phyloP scores from a whole-genome alignment of 1,140 invertebrate genomes.

The Drosophila kikkawai region DNA sequence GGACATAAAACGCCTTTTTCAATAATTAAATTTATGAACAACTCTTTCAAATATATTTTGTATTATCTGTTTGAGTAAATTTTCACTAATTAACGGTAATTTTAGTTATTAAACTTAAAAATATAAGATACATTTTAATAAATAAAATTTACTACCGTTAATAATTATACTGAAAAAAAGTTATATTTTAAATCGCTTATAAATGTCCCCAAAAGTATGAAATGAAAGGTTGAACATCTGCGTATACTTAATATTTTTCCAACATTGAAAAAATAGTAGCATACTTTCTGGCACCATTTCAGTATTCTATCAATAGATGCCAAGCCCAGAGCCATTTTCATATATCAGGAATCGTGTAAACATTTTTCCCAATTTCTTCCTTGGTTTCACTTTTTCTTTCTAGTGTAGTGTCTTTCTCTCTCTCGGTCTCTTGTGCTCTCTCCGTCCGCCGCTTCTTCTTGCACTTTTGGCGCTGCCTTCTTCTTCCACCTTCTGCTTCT shows the following conservation, averaged over 20 bases:
- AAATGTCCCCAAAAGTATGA: neutral
- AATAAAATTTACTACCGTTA: too few species aligned
- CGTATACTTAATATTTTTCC: neutral
- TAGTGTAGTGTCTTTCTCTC: slow-evolving; percentile 30
- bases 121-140: too few species aligned
- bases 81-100: too few species aligned
- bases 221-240: neutral
- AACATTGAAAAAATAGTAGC: neutral
- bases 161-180: neutral
- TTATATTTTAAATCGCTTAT: neutral
- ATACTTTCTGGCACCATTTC: neutral
- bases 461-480: slow-evolving; percentile 20
- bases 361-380: neutral
- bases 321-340: neutral
- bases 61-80: too few species aligned
- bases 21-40: too few species aligned
- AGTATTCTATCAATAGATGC: neutral
- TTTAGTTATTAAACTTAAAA: too few species aligned
- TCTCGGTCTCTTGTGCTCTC: slow-evolving; percentile 10
- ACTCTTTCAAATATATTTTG: too few species aligned
- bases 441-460: slow-evolving; percentile 34
- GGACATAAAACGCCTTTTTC: too few species aligned
- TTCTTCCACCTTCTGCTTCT: slow-evolving; percentile 42
- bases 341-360: too few species aligned
- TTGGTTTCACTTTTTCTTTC: neutral